A percentile compares a stretch with the other conserved stretches of the same genome.
Evolutionary conservation across 2,888 invertebrate species (phyloP).

Genomic region (Acleris laterana): DNA sequence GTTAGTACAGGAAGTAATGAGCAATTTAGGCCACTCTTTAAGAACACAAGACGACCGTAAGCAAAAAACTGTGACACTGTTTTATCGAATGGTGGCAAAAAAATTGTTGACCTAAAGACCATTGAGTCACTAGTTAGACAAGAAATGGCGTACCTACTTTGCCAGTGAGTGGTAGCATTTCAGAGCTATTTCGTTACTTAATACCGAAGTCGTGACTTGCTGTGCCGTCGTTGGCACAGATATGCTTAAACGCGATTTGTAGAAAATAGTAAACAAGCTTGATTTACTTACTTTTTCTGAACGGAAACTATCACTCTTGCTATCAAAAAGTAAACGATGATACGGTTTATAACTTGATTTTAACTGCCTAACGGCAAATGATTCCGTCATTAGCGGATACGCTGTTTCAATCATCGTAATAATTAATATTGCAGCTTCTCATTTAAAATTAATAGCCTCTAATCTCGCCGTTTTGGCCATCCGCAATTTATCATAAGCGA

Average conservation of each 20-base stretch:
- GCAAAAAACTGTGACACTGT: conserved; percentile 26
- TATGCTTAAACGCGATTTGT: conserved; percentile 11
- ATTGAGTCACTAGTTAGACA: conserved; percentile 22
- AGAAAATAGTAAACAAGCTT: conserved; percentile 5
- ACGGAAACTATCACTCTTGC: not conserved
- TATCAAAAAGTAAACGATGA: not conserved
- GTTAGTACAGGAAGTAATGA: conserved; percentile 9
- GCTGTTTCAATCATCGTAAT: too few species aligned
- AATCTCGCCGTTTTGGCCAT: too few species aligned
- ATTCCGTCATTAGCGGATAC: too few species aligned
- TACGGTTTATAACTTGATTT: not conserved
- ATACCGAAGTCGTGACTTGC: conserved; percentile 64
- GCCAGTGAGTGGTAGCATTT: conserved; percentile 55
- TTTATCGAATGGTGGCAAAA: conserved; percentile 12
- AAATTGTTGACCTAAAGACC: conserved; percentile 21
- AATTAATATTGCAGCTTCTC: too few species aligned
- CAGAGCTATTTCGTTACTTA: conserved; percentile 71
- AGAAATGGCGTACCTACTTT: conserved; percentile 29
- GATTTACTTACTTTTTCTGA: not conserved
- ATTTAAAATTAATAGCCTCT: too few species aligned
- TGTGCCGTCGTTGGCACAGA: conserved; percentile 53
- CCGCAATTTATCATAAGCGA: too few species aligned
- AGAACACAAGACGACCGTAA: conserved; percentile 19
- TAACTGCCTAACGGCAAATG: not conserved
- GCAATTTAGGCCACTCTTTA: conserved; percentile 1